Conservation (phyloP, 2,797 vertebrate genomes). For the Selene dorsalis region DNA sequence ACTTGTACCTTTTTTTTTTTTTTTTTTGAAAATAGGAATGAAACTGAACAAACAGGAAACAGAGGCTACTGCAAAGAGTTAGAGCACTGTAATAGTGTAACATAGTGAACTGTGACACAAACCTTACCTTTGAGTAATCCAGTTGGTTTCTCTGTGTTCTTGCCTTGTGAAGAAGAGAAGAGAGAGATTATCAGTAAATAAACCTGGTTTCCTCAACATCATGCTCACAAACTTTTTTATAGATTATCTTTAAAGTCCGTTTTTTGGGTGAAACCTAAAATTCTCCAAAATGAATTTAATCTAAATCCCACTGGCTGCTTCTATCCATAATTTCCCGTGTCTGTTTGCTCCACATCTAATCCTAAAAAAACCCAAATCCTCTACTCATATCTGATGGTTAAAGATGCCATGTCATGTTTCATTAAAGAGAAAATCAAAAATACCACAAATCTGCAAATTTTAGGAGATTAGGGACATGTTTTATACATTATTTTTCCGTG, state of each 20-base stretch:
- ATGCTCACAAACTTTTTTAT: neutral
- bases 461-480: no score
- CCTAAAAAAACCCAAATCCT: neutral
- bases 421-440: neutral
- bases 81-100: neutral
- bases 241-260: neutral
- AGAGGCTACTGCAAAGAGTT: neutral
- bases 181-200: neutral
- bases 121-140: conserved; percentile 91
- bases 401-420: neutral
- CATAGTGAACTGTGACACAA: neutral
- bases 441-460: neutral
- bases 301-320: neutral
- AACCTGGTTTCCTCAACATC: neutral
- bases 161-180: conserved; percentile 85
- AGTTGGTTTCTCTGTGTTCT: conserved; percentile 86
- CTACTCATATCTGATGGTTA: neutral
- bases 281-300: neutral
- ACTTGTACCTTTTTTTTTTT: neutral
- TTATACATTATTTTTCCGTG: neutral
- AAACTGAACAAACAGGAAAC: neutral
- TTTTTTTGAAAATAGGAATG: neutral
- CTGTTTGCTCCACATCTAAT: neutral
- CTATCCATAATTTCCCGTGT: neutral
- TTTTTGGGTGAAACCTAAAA: no score